Base-by-base conservation (phyloP, 2,113 vertebrate species). In the Notarius lentiginosus region DNA sequence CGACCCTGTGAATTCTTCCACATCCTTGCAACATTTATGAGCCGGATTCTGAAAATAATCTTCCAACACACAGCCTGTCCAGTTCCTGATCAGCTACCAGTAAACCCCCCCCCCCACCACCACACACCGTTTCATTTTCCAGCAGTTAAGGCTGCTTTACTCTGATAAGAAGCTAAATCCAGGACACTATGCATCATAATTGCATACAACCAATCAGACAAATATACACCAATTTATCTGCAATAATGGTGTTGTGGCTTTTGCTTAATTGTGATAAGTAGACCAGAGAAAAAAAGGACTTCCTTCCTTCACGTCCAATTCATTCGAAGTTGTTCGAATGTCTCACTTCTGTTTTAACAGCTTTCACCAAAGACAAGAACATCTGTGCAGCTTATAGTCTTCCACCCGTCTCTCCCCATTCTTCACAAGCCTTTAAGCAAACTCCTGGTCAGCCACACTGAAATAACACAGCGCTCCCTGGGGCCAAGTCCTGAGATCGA, bases 401-500 rank as follows among this genome's bases (percentile, higher is more conserved):
- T 86, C 87, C 30, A 58, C 49, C 22, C 10, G 15, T 66, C 34
- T 30, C 22, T 73, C 51, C 24, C 41, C 85, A 82, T 82, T 49
- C 66, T 86, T 86, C 79, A 60, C 65, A 61, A 41, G 55, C 47
- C 6, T 83, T 84, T 77, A 84, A 79, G 77, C 79, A 82, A 58
- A 70, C 12, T 72, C 87, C 89, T 89, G 87, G 89, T 90, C 82
- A 84, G 88, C 90, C 85, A 86, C 56, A 7, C 87, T 91, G 72
- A 81, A 91, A 87, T 79, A 89, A 91, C 86, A 79, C 15, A 20
- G 83, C 82, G 91, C 90, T 86, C 1, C 72, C 91, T 89, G 61
- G 89, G 82, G 90, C 87, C 89, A 89, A 72, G 90, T 82, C 81
- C 89, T 90, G 89, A 41, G 30, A 20, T 76, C 84, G 87, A 90